These are phyloP conservation scores for Silvanus unidentatus DNA, from an alignment of 2,888 invertebrate genomes.

Conservation along the genomic window DNA sequence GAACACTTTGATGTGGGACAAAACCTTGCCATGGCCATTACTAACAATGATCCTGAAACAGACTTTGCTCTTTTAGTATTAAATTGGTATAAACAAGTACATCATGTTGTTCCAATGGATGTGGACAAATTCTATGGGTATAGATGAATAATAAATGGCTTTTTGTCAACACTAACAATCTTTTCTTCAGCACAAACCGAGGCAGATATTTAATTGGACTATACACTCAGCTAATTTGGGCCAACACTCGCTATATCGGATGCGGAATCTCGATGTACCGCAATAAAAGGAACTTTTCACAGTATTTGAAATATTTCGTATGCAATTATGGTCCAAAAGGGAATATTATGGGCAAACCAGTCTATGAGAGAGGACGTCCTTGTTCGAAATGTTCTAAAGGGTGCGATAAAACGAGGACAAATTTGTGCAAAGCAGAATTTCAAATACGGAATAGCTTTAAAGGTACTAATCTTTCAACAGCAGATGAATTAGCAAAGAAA, in stretches of 20 bases:
- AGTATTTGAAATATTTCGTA: constrained; percentile 23
- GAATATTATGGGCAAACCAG: constrained; percentile 21
- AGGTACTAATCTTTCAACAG: too few relatives aligned
- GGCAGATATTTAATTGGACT: constrained; percentile 24
- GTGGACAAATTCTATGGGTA: constrained; percentile 25
- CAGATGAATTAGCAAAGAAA: too few relatives aligned
- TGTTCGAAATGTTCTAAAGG: constrained; percentile 13
- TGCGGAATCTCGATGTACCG: constrained; percentile 24
- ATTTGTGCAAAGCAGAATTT: too few relatives aligned
- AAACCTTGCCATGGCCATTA: constrained; percentile 24
- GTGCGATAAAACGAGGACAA: constrained; percentile 10
- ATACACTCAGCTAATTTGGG: constrained; percentile 28
- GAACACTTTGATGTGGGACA: constrained; percentile 26
- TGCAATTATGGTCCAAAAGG: constrained; percentile 29
- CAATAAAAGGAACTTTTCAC: constrained; percentile 4
- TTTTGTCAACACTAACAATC: too few relatives aligned
- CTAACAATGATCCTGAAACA: constrained; percentile 15
- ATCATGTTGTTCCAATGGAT: constrained; percentile 22
- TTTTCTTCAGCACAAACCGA: constrained; percentile 8
- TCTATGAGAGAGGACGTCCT: constrained; percentile 23
- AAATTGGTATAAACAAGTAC: constrained; percentile 29
- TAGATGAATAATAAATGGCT: too few relatives aligned
- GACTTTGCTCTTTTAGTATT: constrained; percentile 25
- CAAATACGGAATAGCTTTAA: too few relatives aligned
- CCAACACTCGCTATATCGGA: constrained; percentile 24